phyloP scores from a whole-genome alignment of 92 coral and sea anemone genomes.

The Palythoa grandis region DNA sequence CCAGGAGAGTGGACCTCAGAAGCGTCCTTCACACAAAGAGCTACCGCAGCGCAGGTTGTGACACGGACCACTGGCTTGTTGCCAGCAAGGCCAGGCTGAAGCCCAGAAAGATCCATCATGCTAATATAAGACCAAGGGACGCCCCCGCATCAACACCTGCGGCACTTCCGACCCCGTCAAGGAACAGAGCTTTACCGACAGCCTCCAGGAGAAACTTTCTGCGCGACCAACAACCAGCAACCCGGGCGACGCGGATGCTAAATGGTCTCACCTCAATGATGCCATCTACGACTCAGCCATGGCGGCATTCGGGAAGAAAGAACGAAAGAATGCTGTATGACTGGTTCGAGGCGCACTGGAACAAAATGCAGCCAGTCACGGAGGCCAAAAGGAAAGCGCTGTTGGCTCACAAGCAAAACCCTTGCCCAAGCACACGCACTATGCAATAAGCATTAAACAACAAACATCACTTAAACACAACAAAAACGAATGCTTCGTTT shows the following conservation, averaged over 20 bases:
- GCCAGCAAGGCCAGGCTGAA: no score
- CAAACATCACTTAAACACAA: no score
- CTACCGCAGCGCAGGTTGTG: conserved; percentile 51
- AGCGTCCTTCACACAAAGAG: conserved; percentile 41
- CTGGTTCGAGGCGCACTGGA: neutral
- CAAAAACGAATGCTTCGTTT: no score
- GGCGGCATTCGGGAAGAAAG: no score
- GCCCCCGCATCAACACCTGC: neutral
- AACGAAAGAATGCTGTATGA: neutral
- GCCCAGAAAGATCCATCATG: no score
- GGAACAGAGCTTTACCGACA: conserved; percentile 46
- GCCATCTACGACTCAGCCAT: no score
- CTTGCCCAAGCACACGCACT: neutral
- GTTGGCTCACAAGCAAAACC: no score
- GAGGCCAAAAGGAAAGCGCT: no score
- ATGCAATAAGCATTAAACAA: no score
- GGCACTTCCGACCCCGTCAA: conserved; percentile 12
- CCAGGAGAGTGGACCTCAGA: neutral
- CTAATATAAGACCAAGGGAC: conserved; percentile 38
- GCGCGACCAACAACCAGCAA: no score
- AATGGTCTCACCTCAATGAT: neutral
- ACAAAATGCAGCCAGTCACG: neutral
- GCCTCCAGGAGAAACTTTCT: conserved; percentile 20
- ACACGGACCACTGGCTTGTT: conserved; percentile 12
- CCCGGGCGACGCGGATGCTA: neutral